phyloP scores from a whole-genome alignment of 2,113 vertebrate species.

The Thamnaconus septentrionalis region DNA sequence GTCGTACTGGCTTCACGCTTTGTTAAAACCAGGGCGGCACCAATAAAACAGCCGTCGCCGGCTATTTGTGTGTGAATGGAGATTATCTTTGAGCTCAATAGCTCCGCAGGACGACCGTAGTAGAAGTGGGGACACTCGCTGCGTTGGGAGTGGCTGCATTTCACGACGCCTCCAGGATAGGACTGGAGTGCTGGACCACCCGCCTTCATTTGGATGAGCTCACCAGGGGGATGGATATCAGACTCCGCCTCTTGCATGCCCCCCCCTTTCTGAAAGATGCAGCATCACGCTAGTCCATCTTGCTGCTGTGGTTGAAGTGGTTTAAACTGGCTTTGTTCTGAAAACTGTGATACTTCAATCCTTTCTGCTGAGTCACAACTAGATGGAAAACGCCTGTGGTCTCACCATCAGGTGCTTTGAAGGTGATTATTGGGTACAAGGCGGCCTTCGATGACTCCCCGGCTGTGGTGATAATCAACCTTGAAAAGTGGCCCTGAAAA shows the following conservation, averaged over 20 bases:
- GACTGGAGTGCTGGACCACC: conserved; percentile 8
- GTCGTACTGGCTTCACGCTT: conserved; percentile 31
- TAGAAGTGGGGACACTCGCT: conserved; percentile 32
- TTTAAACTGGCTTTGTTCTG: conserved; percentile 35
- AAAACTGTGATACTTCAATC: conserved; percentile 51
- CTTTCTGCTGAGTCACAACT: conserved; percentile 42
- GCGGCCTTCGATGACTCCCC: no score
- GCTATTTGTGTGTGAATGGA: conserved; percentile 59
- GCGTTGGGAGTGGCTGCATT: conserved; percentile 46
- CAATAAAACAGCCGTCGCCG: conserved; percentile 30
- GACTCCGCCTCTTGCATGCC: conserved; percentile 32
- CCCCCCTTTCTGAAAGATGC: conserved; percentile 17
- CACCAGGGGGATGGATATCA: conserved; percentile 8
- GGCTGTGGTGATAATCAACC: not conserved
- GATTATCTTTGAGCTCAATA: conserved; percentile 47
- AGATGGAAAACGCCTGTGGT: conserved; percentile 44
- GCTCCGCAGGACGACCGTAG: conserved; percentile 49
- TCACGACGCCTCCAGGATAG: conserved; percentile 32
- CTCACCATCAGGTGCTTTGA: no score
- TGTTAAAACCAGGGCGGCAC: conserved; percentile 21
- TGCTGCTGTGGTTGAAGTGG: no score
- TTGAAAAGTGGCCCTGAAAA: conserved; percentile 8
- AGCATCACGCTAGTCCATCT: not conserved
- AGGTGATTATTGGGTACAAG: no score
- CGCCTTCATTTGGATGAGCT: conserved; percentile 30